Evolutionary conservation across 2,113 vertebrate species (phyloP).

Genomic region (Leucosticte australis): DNA sequence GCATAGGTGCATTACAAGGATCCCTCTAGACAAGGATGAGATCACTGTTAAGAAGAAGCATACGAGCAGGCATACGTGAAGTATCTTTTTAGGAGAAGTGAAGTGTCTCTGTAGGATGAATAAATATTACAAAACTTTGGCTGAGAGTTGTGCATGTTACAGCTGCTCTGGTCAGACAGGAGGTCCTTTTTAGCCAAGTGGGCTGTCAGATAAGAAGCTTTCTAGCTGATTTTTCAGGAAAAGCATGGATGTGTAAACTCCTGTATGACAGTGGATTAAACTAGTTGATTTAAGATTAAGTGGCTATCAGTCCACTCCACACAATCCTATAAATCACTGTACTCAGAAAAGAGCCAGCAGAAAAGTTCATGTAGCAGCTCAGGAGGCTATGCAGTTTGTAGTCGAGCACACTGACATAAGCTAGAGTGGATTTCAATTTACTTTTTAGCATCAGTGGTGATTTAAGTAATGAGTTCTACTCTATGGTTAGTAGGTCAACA

Average conservation of each 20-base stretch:
- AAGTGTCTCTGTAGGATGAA: slow-evolving; percentile 16
- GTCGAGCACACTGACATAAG: neutral
- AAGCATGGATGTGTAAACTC: neutral
- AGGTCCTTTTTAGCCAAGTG: neutral
- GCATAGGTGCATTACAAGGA: neutral
- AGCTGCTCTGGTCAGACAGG: neutral
- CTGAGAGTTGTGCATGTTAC: neutral
- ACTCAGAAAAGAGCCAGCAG: neutral
- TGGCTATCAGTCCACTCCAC: neutral
- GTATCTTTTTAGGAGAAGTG: neutral
- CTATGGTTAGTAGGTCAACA: slow-evolving; percentile 48
- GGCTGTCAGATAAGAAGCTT: neutral
- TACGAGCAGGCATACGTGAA: neutral
- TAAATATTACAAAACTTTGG: neutral
- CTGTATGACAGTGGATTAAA: neutral
- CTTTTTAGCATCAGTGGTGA: slow-evolving; percentile 7
- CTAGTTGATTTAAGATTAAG: neutral
- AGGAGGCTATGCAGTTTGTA: neutral
- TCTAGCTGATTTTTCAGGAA: neutral
- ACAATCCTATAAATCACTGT: neutral
- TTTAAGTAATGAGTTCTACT: slow-evolving; percentile 19
- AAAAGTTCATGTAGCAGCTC: neutral
- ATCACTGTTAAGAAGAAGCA: neutral
- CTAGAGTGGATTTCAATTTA: slow-evolving; percentile 2
- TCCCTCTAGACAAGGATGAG: neutral